These are phyloP conservation scores for Lepidocyrtinus sp. DNA, from an alignment of 2,888 invertebrate species.

Conservation along the genomic window DNA sequence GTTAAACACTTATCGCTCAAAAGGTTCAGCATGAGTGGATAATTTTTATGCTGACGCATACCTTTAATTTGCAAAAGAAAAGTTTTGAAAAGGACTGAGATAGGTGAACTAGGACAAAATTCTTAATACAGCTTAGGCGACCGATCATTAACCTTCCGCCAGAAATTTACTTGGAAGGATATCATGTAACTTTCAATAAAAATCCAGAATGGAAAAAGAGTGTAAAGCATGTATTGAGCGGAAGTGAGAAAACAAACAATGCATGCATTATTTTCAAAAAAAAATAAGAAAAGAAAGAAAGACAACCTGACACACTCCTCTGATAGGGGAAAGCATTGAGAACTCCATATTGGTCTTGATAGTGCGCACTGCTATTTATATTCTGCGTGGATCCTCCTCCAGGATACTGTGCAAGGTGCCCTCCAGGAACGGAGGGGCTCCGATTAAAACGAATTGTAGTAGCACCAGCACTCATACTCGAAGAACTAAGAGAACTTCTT, in stretches of 20 bases:
- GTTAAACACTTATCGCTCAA: too few relatives aligned
- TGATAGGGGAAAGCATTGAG: constrained; percentile 58
- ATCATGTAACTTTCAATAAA: background rate
- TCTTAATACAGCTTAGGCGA: background rate
- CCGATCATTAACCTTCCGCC: background rate
- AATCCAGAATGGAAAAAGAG: too few relatives aligned
- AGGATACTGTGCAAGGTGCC: constrained; percentile 43
- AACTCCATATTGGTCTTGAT: constrained; percentile 16
- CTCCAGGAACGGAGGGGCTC: constrained; percentile 54
- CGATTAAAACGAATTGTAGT: constrained; percentile 47
- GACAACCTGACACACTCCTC: constrained; percentile 67
- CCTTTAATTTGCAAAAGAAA: background rate
- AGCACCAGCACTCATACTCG: constrained; percentile 51
- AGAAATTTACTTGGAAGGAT: background rate
- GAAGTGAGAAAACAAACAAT: too few relatives aligned
- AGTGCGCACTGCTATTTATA: constrained; percentile 33
- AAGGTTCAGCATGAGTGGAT: background rate
- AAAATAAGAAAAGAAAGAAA: constrained; percentile 39
- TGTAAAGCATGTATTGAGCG: too few relatives aligned
- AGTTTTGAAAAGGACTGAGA: background rate
- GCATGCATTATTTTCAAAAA: too few relatives aligned
- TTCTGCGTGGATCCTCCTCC: constrained; percentile 48
- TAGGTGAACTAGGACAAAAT: constrained; percentile 17
- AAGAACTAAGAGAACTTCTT: constrained; percentile 64
- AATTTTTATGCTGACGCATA: background rate